Evolutionary conservation across 2,113 vertebrate genomes (phyloP).

Genomic region (Neotoma lepida): DNA sequence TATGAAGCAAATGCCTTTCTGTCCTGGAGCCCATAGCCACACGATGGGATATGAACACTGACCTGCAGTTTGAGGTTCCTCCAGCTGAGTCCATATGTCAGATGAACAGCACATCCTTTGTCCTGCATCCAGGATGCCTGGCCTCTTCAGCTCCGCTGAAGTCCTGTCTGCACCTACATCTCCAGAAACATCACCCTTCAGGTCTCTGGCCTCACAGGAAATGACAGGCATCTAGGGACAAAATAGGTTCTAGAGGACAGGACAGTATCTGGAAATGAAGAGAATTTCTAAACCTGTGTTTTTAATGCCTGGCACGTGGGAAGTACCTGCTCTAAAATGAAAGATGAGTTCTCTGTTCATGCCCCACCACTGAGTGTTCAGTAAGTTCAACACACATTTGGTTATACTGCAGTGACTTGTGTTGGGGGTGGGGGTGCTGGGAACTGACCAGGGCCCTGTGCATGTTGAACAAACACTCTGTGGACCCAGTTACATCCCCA

Average conservation of each 20-base stretch:
- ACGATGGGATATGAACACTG: not conserved
- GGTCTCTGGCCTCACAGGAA: not conserved
- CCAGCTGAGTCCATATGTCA: not conserved
- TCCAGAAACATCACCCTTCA: not conserved
- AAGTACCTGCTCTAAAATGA: not conserved
- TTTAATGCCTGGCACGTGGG: not conserved
- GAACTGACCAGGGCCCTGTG: not conserved
- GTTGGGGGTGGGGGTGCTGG: not conserved
- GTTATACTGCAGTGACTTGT: not conserved
- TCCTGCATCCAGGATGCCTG: not conserved
- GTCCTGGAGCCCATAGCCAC: not conserved
- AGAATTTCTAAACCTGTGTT: not conserved
- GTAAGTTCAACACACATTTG: not conserved
- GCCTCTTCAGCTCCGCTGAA: not conserved
- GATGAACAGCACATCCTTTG: not conserved
- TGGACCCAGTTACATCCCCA: not conserved
- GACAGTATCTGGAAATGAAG: not conserved
- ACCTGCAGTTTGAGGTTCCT: not conserved
- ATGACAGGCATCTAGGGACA: constrained; percentile 18
- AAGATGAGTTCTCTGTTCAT: not conserved
- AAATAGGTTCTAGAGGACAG: not conserved
- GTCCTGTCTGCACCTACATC: not conserved
- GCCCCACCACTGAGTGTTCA: not conserved
- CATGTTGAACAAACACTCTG: not conserved
- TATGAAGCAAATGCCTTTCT: constrained; percentile 3